Evolutionary conservation across 2,113 vertebrate species (phyloP), one percentile per base, ranked within the genome.

Genomic region (Onychostruthus taczanowskii): DNA sequence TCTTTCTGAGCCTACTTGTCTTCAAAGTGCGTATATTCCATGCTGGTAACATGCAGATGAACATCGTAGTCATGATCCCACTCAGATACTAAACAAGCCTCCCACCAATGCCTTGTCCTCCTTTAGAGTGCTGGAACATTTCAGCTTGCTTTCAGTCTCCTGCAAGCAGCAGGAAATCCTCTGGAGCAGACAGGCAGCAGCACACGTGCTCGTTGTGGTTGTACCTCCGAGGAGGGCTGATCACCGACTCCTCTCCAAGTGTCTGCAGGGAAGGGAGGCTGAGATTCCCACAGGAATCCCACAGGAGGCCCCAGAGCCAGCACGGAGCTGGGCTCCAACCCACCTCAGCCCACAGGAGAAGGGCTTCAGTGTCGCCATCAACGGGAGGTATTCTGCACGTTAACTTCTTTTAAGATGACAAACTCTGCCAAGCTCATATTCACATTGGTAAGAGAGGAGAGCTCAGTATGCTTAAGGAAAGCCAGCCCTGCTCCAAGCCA

Each of bases 1-100:
- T 94, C 94, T 96, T 93, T 76, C 88, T 22, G 44, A 96, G 95
- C 85, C 87, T 95, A 91, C 95, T 95, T 69, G 13, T 89, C 95
- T 94, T 70, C 88, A 94, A 94, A 95, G 88, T 96, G 93, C 90
- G 33, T 95, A 91, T 72, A 94, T 96, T 96, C 90, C 63, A 59
- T 62, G 93, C 96, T 94, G 92, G 94, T 91, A 91, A 94, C 96
- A 95, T 96, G 93, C 95, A 95, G 95, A 97, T 97, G 96, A 97
- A 95, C 97, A 97, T 96, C 92, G 96, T 94, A 96, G 90, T 97
- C 96, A 95, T 97, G 94, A 97, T 97, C 95, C 93, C 94, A 96
- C 94, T 97, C 95, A 95, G 93, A 97, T 87, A 92, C 95, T 94
- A 97, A 97, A 96, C 95, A 96, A 93, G 92, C 92, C 95, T 96